These are phyloP conservation scores for Syngnathus acus DNA, from an alignment of 2,797 vertebrate genomes.

Conservation along the genomic window DNA sequence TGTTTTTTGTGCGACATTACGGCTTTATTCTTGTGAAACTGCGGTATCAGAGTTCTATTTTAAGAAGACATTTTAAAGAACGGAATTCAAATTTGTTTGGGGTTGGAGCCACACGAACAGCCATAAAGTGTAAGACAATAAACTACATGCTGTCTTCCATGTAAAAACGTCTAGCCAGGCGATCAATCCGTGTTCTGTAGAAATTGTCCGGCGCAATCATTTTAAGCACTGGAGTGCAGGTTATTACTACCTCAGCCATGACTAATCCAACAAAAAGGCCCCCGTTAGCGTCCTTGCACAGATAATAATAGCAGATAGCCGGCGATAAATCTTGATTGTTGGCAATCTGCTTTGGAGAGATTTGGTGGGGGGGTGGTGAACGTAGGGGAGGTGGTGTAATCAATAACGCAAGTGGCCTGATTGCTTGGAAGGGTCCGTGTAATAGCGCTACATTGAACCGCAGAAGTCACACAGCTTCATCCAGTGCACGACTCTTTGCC, in stretches of 20 bases:
- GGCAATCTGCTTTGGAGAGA: conserved; percentile 6
- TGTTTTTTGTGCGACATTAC: too few relatives aligned
- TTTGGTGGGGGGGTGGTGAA: neutral
- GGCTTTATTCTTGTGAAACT: too few relatives aligned
- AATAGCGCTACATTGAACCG: neutral
- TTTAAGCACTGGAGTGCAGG: conserved; percentile 3
- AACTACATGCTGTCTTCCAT: neutral
- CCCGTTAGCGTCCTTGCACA: neutral
- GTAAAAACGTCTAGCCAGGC: neutral
- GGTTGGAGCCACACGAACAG: too few relatives aligned
- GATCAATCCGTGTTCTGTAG: neutral
- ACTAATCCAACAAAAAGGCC: conserved; percentile 4
- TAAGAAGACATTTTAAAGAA: too few relatives aligned
- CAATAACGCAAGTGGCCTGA: conserved; percentile 1
- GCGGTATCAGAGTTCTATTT: too few relatives aligned
- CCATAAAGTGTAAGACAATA: too few relatives aligned
- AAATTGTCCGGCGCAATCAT: conserved; percentile 2
- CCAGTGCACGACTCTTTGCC: neutral
- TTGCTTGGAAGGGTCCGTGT: neutral
- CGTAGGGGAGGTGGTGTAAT: neutral
- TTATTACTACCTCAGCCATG: conserved; percentile 5
- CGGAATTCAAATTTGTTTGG: too few relatives aligned
- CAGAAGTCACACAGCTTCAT: neutral
- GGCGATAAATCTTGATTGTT: conserved; percentile 5
- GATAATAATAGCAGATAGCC: neutral